phyloP scores from a whole-genome alignment of 2,888 invertebrate genomes.

The Bugula neritina region DNA sequence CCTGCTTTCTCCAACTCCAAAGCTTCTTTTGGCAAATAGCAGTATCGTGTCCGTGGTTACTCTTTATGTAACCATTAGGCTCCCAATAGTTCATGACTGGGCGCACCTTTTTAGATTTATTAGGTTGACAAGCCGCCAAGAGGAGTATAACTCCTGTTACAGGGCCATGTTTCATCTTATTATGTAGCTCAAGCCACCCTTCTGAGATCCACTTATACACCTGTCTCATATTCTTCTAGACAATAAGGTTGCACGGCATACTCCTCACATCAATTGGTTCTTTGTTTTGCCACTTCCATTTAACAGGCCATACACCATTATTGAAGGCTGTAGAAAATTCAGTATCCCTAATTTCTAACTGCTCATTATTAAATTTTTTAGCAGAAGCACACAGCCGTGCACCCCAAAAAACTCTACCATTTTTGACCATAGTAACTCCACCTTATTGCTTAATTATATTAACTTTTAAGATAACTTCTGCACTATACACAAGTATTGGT shows the following conservation, averaged over 20 bases:
- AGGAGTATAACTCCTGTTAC: not conserved
- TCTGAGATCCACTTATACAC: not conserved
- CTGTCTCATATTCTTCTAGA: not conserved
- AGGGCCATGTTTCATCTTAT: not conserved
- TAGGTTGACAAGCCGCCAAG: not conserved
- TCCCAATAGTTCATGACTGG: slow-evolving; percentile 13
- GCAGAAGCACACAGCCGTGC: not conserved
- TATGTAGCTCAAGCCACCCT: not conserved
- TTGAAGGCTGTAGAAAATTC: not conserved
- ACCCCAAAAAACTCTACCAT: not conserved
- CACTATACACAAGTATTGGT: not conserved
- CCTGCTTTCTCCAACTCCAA: not conserved
- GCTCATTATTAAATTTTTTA: too few species aligned
- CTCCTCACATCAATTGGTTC: not conserved
- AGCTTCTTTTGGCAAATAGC: slow-evolving; percentile 12
- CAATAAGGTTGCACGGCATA: not conserved
- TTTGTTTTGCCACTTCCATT: not conserved
- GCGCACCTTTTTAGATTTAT: slow-evolving; percentile 3
- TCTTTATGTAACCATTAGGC: not conserved
- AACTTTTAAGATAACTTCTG: not conserved
- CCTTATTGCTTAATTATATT: not conserved
- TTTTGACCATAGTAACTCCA: not conserved
- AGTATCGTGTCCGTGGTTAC: not conserved
- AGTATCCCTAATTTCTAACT: not conserved
- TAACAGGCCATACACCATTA: not conserved